Evolutionary conservation across 64 coral and sea anemone species (phyloP), one percentile per base, ranked within the genome.

Genomic region (Stichodactyla mertensii): DNA sequence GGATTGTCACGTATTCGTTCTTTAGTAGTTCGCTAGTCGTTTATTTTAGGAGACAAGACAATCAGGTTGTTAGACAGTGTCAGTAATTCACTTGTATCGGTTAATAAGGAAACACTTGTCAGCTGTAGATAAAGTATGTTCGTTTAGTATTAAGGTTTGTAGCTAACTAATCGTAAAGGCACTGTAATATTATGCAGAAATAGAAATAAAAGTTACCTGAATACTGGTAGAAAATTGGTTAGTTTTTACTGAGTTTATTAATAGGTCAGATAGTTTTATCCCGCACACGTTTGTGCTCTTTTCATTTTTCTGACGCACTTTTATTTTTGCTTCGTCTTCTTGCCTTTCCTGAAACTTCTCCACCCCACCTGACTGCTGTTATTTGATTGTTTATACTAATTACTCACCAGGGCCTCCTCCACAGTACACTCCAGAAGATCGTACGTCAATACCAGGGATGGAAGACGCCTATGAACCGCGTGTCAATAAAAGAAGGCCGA

Each of bases 381-480:
- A 74, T 27, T 28, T 71, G 24, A 23, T 26, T 74, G 22, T 31
- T 11, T 74, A 31, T 74, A 12, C 22, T 26, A 14, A 74, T 31
- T 31, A 9, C 56, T 13, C 52, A 9, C 23, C 84, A 96, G 94
- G 94, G 53, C 91, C 94, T 60, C 94, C 94, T 10, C 94, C 94
- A 85, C 91, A 90, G 88, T 96, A 96, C 86, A 96, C 94, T 54
- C 85, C 91, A 6, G 84, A 92, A 22, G 94, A 92, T 28, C 86
- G 88, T 51, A 51, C 86, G 64, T 71, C 87, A 16, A 88, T 88
- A 77, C 91, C 86, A 11, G 91, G 83, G 15, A 19, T 92, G 55
- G 91, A 88, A 54, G 61, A 88, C 22, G 83, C 15, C 28, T 86
- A 84, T 51, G 86, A 92, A 55, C 67, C 80, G 16, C 91, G 86